Conservation (phyloP, 2,888 invertebrate genomes). For the Hirtodrosophila trivittata region DNA sequence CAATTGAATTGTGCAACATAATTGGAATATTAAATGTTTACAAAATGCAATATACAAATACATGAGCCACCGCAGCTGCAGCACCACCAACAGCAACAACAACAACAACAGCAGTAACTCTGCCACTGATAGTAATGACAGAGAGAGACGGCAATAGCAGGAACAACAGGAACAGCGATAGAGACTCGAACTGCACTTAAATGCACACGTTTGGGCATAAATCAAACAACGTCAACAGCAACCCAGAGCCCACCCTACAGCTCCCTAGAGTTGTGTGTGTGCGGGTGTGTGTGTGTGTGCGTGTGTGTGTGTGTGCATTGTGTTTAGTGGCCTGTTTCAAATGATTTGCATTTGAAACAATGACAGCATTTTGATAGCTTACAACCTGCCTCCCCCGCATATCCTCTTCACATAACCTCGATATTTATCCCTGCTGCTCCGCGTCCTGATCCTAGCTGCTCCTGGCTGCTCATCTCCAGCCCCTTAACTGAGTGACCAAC, state of each 20-base stretch:
- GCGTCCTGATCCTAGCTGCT: too few species aligned
- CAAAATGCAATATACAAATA: constrained; percentile 74
- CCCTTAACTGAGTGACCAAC: constrained; percentile 29
- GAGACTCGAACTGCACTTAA: constrained; percentile 73
- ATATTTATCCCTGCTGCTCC: too few species aligned
- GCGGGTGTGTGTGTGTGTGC: not conserved
- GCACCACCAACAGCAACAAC: not conserved
- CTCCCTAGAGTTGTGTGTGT: not conserved
- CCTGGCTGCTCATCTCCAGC: not conserved
- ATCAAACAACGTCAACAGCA: constrained; percentile 55
- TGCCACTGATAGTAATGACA: not conserved
- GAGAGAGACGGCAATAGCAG: constrained; percentile 1
- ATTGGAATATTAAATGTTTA: constrained; percentile 79
- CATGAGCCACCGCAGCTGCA: constrained; percentile 18
- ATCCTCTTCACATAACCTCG: not conserved
- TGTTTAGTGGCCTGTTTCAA: constrained; percentile 59
- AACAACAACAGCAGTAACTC: constrained; percentile 2
- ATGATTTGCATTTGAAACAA: constrained; percentile 75
- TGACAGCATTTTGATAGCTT: constrained; percentile 58
- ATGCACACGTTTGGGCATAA: constrained; percentile 67
- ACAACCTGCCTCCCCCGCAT: constrained; percentile 18
- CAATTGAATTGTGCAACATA: constrained; percentile 75
- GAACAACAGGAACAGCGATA: constrained; percentile 15
- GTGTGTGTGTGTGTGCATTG: constrained; percentile 5
- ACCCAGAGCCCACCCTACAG: not conserved